phyloP scores from a whole-genome alignment of 2,797 vertebrate genomes.

The Cottoperca gobio region DNA sequence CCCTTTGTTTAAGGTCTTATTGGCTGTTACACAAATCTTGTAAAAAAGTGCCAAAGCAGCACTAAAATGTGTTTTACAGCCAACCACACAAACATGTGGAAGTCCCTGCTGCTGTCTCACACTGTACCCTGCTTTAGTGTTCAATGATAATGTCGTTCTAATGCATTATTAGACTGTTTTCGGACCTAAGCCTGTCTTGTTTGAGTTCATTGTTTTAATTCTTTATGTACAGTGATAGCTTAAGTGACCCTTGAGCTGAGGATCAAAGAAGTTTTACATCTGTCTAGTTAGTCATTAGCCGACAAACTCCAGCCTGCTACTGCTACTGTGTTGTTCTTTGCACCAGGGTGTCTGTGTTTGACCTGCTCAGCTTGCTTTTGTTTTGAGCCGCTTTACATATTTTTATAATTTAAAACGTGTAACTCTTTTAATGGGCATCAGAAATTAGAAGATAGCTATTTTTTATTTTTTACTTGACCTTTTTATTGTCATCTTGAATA shows the following conservation, averaged over 20 bases:
- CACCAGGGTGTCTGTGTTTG: neutral
- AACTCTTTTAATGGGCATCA: neutral
- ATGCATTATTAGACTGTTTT: neutral
- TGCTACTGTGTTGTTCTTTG: neutral
- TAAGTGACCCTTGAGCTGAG: constrained; percentile 39
- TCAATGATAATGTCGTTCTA: neutral
- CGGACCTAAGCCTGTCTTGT: neutral
- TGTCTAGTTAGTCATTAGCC: constrained; percentile 39
- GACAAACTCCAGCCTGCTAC: constrained; percentile 4
- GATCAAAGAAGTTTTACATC: constrained; percentile 19
- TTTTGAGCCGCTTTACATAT: neutral
- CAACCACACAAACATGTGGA: neutral
- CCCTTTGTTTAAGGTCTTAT: neutral
- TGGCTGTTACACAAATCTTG: neutral
- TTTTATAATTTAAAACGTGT: neutral
- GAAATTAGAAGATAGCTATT: too few species aligned
- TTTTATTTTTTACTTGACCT: neutral
- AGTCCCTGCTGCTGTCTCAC: neutral
- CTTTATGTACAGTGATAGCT: neutral
- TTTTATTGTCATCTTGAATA: neutral
- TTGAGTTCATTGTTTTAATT: neutral
- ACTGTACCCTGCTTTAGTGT: neutral
- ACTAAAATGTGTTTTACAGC: neutral
- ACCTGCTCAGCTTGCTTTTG: neutral
- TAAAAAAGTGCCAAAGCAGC: neutral